A percentile compares a stretch with the other conserved stretches of the same genome.
phyloP scores from a whole-genome alignment of 2,797 vertebrate genomes.

The Rhinichthys osculus region DNA sequence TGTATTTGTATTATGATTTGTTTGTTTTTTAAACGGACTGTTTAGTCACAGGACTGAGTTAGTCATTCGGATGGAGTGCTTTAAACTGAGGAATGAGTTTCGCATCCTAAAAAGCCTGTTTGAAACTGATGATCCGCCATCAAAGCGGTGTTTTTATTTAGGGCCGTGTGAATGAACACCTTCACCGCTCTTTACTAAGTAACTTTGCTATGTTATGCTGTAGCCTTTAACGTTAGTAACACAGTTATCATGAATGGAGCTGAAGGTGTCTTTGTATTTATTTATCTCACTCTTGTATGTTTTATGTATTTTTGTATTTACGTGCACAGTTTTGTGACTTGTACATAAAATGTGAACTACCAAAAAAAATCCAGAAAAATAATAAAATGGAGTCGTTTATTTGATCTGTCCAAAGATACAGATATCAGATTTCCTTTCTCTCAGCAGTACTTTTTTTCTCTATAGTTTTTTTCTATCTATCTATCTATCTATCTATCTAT shows the following conservation, averaged over 20 bases:
- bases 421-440: background rate
- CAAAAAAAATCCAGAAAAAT: background rate
- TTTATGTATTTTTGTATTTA: conserved; percentile 74
- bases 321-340: conserved; percentile 68
- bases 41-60: background rate
- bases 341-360: conserved; percentile 70
- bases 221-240: conserved; percentile 15
- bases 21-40: background rate
- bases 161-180: background rate
- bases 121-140: background rate
- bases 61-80: background rate
- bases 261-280: conserved; percentile 64
- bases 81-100: conserved; percentile 6
- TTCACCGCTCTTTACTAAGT: conserved; percentile 29
- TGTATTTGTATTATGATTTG: background rate
- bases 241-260: conserved; percentile 39
- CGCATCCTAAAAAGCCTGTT: background rate
- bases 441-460: background rate
- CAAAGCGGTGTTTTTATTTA: conserved; percentile 18
- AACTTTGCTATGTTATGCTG: conserved; percentile 49
- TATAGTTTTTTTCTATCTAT: background rate
- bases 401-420: background rate
- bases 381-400: conserved; percentile 9
- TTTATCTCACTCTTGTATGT: conserved; percentile 64
- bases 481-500: too few relatives aligned